A percentile compares a stretch with the other conserved stretches of the same genome.
Conservation (phyloP, 30 jellyfish, hydroid and myxozoan genomes). For the Clytia hemisphaerica region DNA sequence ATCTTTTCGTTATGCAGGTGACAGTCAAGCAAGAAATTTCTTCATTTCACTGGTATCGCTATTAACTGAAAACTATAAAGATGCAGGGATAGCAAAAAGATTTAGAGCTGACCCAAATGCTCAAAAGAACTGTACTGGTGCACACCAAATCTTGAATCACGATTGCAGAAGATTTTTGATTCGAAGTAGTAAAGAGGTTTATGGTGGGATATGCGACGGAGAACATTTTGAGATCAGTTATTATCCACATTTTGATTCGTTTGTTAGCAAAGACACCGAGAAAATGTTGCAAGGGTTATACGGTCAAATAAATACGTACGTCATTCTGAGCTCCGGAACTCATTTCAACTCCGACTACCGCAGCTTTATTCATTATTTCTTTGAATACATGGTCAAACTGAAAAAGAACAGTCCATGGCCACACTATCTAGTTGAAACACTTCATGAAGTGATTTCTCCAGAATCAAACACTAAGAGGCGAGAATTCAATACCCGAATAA, state of each 20-base stretch:
- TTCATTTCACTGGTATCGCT: constrained; percentile 24
- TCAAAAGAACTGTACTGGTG: constrained; percentile 30
- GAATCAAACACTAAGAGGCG: constrained; percentile 27
- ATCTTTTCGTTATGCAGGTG: constrained; percentile 28
- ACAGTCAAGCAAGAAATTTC: constrained; percentile 58
- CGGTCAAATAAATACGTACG: constrained; percentile 12
- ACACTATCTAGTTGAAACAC: constrained; percentile 42
- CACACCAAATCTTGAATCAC: constrained; percentile 33
- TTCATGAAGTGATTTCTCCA: constrained; percentile 42
- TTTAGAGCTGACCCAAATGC: neutral
- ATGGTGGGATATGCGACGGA: constrained; percentile 27
- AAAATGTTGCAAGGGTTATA: constrained; percentile 22
- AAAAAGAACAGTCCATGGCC: constrained; percentile 37
- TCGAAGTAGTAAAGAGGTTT: constrained; percentile 21
- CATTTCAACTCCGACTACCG: constrained; percentile 43
- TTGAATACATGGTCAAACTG: constrained; percentile 5
- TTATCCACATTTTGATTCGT: constrained; percentile 46
- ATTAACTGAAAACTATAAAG: constrained; percentile 26
- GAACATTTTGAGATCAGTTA: constrained; percentile 30
- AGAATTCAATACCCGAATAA: constrained; percentile 17
- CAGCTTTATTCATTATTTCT: constrained; percentile 31
- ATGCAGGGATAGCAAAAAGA: constrained; percentile 19
- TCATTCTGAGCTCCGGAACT: constrained; percentile 38
- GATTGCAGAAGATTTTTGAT: constrained; percentile 23
- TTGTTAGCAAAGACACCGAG: constrained; percentile 28